Conservation (phyloP, 2,797 vertebrate species). For the Simalia tracyae region DNA sequence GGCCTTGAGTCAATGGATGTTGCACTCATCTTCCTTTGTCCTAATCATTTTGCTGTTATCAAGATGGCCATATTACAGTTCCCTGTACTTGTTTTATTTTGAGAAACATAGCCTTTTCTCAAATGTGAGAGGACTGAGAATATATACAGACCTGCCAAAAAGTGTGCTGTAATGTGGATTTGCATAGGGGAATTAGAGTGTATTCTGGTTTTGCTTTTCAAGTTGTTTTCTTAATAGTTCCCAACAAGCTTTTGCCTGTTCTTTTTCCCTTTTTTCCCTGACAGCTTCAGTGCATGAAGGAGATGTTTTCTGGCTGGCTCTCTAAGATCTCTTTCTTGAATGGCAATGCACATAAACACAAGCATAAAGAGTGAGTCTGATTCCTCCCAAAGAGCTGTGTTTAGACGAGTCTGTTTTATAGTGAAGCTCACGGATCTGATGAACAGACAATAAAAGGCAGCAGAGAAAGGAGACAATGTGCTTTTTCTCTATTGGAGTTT, state of each 20-base stretch:
- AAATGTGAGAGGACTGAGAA: not conserved
- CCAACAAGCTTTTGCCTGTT: slow-evolving; percentile 9
- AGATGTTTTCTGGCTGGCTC: slow-evolving; percentile 14
- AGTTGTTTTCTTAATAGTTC: slow-evolving; percentile 5
- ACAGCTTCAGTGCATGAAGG: not conserved
- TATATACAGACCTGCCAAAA: not conserved
- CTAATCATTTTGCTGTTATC: not conserved
- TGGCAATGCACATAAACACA: slow-evolving; percentile 17
- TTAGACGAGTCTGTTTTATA: slow-evolving; percentile 4
- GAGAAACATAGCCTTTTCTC: not conserved
- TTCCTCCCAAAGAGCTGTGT: not conserved
- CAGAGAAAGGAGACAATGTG: not conserved
- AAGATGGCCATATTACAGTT: not conserved
- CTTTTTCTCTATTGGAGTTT: slow-evolving; percentile 28
- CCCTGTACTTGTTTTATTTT: not conserved
- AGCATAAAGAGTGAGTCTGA: not conserved
- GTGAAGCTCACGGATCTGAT: not conserved
- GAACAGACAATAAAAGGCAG: slow-evolving; percentile 12
- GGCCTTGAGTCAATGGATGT: not conserved
- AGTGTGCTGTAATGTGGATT: not conserved
- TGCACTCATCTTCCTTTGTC: not conserved
- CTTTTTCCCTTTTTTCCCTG: not conserved
- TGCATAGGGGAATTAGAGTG: not conserved
- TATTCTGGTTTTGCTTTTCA: slow-evolving; percentile 6
- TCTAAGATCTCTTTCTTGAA: slow-evolving; percentile 24